Evolutionary conservation across 2,888 invertebrate genomes (phyloP).

Genomic region (Rhingia rostrata): DNA sequence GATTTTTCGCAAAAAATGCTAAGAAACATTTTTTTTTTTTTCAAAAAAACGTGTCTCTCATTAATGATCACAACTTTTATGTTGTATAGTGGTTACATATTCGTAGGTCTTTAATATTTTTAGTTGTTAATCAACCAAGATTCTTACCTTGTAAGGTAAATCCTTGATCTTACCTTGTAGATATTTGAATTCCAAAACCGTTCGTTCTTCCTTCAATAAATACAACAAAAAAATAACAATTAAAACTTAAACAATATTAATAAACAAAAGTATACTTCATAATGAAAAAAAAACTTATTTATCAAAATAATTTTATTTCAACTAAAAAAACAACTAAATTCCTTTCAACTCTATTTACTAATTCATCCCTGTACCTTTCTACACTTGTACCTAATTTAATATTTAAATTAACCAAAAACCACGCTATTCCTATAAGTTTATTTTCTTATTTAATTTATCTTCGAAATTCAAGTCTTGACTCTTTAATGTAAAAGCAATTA

Average conservation of each 20-base stretch:
- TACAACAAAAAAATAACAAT: constrained; percentile 10
- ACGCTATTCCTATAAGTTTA: constrained; percentile 24
- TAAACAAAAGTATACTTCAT: constrained; percentile 21
- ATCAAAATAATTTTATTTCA: constrained; percentile 22
- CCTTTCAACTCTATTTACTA: constrained; percentile 52
- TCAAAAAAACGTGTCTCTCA: too few species aligned
- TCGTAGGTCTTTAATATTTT: too few species aligned
- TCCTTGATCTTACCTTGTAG: too few species aligned
- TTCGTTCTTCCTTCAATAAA: constrained; percentile 54
- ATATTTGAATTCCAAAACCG: not conserved
- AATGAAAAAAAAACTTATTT: constrained; percentile 12
- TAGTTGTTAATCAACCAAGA: too few species aligned
- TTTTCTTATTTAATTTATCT: constrained; percentile 7
- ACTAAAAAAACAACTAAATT: constrained; percentile 26
- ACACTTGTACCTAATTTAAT: constrained; percentile 50
- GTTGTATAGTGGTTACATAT: too few species aligned
- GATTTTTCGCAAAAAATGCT: too few species aligned
- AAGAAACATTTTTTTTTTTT: too few species aligned
- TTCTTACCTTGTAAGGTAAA: too few species aligned
- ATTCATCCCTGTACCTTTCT: constrained; percentile 55
- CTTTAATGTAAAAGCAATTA: constrained; percentile 60
- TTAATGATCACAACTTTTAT: too few species aligned
- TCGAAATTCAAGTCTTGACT: constrained; percentile 18
- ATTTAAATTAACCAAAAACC: constrained; percentile 13
- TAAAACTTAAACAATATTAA: too few species aligned